phyloP scores from a whole-genome alignment of 2,113 vertebrate species.

The Odobenus rosmarus region DNA sequence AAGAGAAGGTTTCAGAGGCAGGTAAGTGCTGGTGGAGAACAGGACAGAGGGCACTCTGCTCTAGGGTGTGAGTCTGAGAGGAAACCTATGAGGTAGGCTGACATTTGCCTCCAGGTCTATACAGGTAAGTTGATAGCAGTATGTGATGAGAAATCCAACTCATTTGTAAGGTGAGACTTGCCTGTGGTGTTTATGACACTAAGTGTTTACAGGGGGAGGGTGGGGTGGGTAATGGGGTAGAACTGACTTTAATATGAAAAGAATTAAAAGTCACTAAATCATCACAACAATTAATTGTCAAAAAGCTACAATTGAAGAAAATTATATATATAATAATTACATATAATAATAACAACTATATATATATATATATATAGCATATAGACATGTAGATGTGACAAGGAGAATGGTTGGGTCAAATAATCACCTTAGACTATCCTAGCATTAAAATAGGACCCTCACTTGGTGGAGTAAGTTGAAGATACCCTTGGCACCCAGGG shows the following conservation, averaged over 20 bases:
- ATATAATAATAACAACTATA: neutral
- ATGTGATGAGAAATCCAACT: neutral
- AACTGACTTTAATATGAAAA: neutral
- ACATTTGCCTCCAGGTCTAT: neutral
- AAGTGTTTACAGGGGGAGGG: neutral
- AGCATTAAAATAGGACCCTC: neutral
- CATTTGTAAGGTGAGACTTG: neutral
- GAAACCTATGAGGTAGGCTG: neutral
- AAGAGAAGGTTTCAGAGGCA: neutral
- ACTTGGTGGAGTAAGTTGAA: neutral
- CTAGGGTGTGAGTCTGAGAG: neutral
- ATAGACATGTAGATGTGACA: neutral
- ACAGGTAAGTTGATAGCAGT: neutral
- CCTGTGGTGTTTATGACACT: neutral
- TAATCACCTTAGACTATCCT: neutral
- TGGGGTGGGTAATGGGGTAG: neutral
- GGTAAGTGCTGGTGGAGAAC: neutral
- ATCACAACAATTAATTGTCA: neutral
- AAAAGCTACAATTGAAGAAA: neutral
- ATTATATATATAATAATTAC: neutral
- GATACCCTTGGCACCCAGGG: neutral
- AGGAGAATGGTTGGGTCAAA: neutral
- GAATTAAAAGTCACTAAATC: neutral
- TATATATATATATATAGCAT: neutral
- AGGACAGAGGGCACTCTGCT: neutral